Base-by-base conservation (phyloP, 2,888 invertebrate genomes). In the Uropetala carovei region DNA sequence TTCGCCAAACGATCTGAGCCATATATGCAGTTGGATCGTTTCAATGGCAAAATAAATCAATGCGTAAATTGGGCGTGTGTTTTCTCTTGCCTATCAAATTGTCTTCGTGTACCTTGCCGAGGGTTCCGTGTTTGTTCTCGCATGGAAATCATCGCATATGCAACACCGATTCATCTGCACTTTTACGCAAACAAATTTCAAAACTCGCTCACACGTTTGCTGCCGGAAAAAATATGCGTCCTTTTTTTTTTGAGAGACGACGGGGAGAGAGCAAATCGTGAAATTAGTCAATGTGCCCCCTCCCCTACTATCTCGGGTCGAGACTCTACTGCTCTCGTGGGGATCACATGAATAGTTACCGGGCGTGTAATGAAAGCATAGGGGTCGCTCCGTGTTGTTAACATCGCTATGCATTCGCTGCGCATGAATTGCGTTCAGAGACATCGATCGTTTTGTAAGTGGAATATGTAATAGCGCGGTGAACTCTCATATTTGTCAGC, bases 341-440 rank as follows among this genome's bases (percentile, higher is more conserved):
- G 75, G 75, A 75, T 75, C 43, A 75, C 75, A 75, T 75, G 75
- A 75, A 75, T 75, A 68, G 68, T n/a, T 22, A 68, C 22, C 75
- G 4, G 27, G 75, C 75, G 75, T 75, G 22, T 75, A 75, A 75
- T 75, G n/a, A 75, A 75, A 75, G 22, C 75, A 27, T 75, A 68
- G 75, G 75, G 75, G 75, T 75, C 68, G 22, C 22, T 22, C n/a
- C 68, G n/a, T 22, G 68, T 22, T 68, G 68, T 68, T 68, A 22
- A n/a, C 68, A 22, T 64, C n/a, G 68, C 43, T 3, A 43, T 43
- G 43, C 68, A 68, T 68, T 27, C 75, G 75, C 13, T 27, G 27
- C 75, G 75, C 22, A 75, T 75, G 75, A 27, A 75, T 27, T 75
- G 75, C 75, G 27, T 27, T 68, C 4, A n/a, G 22, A 68, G 27